Evolutionary conservation across 1,140 invertebrate species (phyloP).

Genomic region (Macrobrachium nipponense): DNA sequence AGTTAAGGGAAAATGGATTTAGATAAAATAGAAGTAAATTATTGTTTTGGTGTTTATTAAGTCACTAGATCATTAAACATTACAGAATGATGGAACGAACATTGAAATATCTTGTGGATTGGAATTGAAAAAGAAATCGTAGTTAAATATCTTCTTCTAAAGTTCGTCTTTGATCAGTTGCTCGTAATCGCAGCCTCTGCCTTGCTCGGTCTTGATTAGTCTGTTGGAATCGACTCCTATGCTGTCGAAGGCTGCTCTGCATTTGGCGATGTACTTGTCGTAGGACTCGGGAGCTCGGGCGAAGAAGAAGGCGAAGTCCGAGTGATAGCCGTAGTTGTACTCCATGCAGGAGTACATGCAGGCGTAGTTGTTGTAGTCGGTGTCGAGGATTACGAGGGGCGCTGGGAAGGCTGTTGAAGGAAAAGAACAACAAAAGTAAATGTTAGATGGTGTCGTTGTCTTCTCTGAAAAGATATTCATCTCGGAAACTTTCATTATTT

Average conservation of each 20-base stretch:
- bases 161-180: no score
- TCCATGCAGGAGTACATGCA: slow-evolving; percentile 25
- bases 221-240: slow-evolving; percentile 12
- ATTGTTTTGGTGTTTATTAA: no score
- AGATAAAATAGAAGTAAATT: no score
- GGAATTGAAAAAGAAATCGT: no score
- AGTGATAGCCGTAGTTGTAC: slow-evolving; percentile 26
- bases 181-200: background rate
- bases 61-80: no score
- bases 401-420: background rate
- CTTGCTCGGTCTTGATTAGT: slow-evolving; percentile 6
- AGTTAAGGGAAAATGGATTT: no score
- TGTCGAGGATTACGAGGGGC: background rate
- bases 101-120: no score
- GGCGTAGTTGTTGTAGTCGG: slow-evolving; percentile 23
- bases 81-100: no score
- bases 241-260: background rate
- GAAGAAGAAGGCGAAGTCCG: slow-evolving; percentile 30
- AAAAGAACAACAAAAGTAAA: background rate
- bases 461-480: no score
- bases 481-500: no score
- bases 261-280: background rate
- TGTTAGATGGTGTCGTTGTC: no score
- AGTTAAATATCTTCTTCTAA: no score
- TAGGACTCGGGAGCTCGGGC: background rate